Evolutionary conservation across 1,140 invertebrate genomes (phyloP).

Genomic region (Heliconius hermathena): DNA sequence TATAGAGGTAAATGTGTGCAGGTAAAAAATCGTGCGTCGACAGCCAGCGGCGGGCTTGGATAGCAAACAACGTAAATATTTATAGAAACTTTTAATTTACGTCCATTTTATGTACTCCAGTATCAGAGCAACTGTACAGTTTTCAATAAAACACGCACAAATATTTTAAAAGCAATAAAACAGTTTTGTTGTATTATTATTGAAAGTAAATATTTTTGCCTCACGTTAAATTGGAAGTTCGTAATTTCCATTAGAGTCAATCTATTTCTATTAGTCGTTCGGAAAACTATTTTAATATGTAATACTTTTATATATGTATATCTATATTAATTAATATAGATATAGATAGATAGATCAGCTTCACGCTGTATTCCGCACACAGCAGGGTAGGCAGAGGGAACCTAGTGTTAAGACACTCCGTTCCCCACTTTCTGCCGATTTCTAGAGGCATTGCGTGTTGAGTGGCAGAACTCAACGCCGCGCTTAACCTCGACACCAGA

Average conservation of each 20-base stretch:
- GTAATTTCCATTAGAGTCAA: background rate
- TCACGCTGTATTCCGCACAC: too few relatives aligned
- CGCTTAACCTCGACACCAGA: too few relatives aligned
- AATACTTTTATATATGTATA: background rate
- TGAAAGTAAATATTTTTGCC: background rate
- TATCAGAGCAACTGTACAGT: constrained; percentile 47
- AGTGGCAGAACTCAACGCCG: too few relatives aligned
- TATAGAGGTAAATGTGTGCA: background rate
- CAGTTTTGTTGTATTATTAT: background rate
- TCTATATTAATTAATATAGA: too few relatives aligned
- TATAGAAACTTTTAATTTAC: constrained; percentile 55
- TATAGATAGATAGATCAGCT: too few relatives aligned
- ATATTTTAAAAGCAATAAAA: constrained; percentile 41
- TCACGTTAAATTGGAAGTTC: background rate
- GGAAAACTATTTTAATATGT: background rate
- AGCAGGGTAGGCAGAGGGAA: too few relatives aligned
- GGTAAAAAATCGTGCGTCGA: constrained; percentile 31
- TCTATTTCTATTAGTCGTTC: background rate
- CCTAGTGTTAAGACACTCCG: too few relatives aligned
- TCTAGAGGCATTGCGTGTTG: too few relatives aligned
- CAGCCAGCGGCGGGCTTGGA: constrained; percentile 29
- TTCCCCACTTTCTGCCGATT: too few relatives aligned
- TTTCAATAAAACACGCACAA: constrained; percentile 51
- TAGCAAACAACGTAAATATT: constrained; percentile 49
- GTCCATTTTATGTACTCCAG: constrained; percentile 50